Evolutionary conservation across 1,140 invertebrate species (phyloP).

Genomic region (Drusus annulatus): DNA sequence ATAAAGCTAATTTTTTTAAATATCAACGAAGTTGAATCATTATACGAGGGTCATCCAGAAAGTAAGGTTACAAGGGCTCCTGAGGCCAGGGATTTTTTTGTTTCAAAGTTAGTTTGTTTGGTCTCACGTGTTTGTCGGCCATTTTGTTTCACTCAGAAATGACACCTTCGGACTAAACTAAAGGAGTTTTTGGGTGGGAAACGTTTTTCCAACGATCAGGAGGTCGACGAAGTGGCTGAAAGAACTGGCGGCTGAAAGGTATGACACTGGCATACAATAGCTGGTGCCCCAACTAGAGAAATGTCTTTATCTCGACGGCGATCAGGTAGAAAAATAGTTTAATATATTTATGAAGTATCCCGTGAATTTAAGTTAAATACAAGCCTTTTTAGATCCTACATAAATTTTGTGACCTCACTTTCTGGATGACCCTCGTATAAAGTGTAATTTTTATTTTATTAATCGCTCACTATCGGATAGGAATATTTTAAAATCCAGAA

Average conservation of each 20-base stretch:
- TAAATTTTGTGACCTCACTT: not conserved
- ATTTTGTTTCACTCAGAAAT: not conserved
- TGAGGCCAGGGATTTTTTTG: too few relatives aligned
- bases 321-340: not conserved
- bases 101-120: too few relatives aligned
- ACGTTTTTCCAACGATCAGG: constrained; percentile 15
- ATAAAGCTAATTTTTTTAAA: too few relatives aligned
- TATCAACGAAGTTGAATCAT: too few relatives aligned
- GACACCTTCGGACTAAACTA: not conserved
- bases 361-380: not conserved
- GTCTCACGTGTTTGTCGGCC: too few relatives aligned
- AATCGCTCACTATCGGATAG: too few relatives aligned
- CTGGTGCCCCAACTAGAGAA: constrained; percentile 3
- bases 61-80: too few relatives aligned
- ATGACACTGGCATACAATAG: not conserved
- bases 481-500: too few relatives aligned
- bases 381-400: not conserved
- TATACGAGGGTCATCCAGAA: too few relatives aligned
- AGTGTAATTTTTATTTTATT: too few relatives aligned
- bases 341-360: constrained; percentile 9
- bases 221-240: not conserved
- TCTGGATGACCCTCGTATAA: too few relatives aligned
- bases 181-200: not conserved
- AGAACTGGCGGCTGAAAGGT: not conserved
- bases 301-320: not conserved